Evolutionary conservation across 2,797 vertebrate species (phyloP), one percentile per base, ranked within the genome.

Genomic region (Microcaecilia unicolor): DNA sequence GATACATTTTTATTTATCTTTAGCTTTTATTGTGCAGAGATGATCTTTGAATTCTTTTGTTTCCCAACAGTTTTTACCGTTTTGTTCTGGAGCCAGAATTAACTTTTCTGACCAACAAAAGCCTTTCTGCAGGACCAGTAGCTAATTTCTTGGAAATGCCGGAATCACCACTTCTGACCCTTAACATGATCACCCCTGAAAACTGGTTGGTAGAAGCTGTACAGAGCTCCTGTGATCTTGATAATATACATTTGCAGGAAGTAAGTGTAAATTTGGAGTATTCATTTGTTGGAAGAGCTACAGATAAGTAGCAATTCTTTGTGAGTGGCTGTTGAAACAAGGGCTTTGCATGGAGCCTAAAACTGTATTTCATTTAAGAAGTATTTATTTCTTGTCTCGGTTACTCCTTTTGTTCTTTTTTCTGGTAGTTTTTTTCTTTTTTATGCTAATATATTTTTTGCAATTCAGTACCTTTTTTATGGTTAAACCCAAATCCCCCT

Each of bases 131-230:
- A 15, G 85, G 89, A 38, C 92, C 92, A 4, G 37, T 76, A 33
- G 95, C 94, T 41, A 88, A 80, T 52, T 99, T 99, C 56, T 28
- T 72, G n/a, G 90, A 93, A 32, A 72, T 98, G 55, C 92, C 93
- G 14, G 91, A 97, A 56, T 88, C 90, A 1, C 80, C 76, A 1
- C 85, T 99, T 31, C 78, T 99, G 38, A 99, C 92, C 14, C 80
- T 99, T 21, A 98, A 93, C 54, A 90, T 99, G 91, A 91, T 93
- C 50, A 98, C 92, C 34, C 93, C 96, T 7, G 92, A 96, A 66
- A 87, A 88, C 75, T 99, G 96, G 96, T 72, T 99, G 73, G 92
- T 98, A 44, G 88, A 95, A 78, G 86, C 80, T 3, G 84, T 93
- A 6, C 71, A 71, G 58, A 97, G 90, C 70, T 85, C 84, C 18